These are phyloP conservation scores for Sebastes reedi DNA, from an alignment of 2,797 vertebrate genomes.

Conservation along the genomic window DNA sequence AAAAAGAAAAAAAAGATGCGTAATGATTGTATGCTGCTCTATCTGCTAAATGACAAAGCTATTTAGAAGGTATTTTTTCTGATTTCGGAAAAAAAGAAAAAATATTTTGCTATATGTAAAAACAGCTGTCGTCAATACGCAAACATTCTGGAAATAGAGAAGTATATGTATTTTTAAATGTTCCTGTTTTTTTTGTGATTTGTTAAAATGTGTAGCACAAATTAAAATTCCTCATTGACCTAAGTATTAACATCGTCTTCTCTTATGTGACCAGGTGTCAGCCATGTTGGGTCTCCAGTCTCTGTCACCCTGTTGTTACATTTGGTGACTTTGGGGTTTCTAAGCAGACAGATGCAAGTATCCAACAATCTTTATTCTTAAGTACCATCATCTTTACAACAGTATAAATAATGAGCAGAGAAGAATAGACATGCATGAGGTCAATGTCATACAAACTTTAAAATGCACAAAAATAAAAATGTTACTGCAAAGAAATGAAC, in stretches of 20 bases:
- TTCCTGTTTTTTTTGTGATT: constrained; percentile 78
- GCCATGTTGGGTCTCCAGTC: background rate
- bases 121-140: constrained; percentile 73
- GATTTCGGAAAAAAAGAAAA: constrained; percentile 64
- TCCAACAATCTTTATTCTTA: constrained; percentile 65
- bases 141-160: constrained; percentile 80
- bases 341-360: constrained; percentile 9
- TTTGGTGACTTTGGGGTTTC: background rate
- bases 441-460: constrained; percentile 52
- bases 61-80: constrained; percentile 73
- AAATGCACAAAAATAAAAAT: constrained; percentile 39
- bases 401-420: constrained; percentile 66
- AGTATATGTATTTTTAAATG: constrained; percentile 82
- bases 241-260: constrained; percentile 5
- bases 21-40: constrained; percentile 78
- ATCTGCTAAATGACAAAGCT: constrained; percentile 79
- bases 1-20: constrained; percentile 46
- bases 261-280: background rate
- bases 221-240: constrained; percentile 79
- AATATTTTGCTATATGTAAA: constrained; percentile 77
- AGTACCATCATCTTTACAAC: constrained; percentile 43
- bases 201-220: constrained; percentile 79
- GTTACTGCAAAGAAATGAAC: constrained; percentile 25
- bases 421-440: constrained; percentile 58
- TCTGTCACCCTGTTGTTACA: background rate